phyloP scores from a whole-genome alignment of 2,113 vertebrate species.

The Lagopus leucura region DNA sequence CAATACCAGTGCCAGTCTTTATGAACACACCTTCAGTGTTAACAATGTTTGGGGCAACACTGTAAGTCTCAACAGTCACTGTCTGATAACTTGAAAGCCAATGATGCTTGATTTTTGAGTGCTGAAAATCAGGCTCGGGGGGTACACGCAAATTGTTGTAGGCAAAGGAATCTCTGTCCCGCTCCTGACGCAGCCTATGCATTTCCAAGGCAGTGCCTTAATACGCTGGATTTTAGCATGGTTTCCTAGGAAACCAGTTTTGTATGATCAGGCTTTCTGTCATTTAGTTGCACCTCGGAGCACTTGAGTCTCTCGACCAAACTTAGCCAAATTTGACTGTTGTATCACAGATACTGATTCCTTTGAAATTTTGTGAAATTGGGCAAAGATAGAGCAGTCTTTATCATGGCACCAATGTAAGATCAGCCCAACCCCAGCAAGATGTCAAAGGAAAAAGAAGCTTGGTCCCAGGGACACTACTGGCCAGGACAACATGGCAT shows the following conservation, averaged over 20 bases:
- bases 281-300: background rate
- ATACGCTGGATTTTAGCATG: background rate
- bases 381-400: background rate
- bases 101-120: background rate
- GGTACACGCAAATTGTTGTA: background rate
- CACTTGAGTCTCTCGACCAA: background rate
- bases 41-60: background rate
- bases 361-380: accelerated
- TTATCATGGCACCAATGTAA: background rate
- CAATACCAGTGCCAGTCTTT: background rate
- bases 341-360: background rate
- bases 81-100: background rate
- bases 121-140: background rate
- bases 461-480: background rate
- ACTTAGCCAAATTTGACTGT: background rate
- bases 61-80: background rate
- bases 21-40: background rate
- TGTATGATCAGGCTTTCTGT: accelerated
- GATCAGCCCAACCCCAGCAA: background rate
- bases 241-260: background rate
- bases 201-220: background rate
- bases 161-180: background rate
- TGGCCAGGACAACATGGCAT: background rate
- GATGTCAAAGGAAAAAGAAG: accelerated
- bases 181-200: background rate